Evolutionary conservation across 2,113 vertebrate genomes (phyloP), one percentile per base, ranked within the genome.

Genomic region (Daphoenositta chrysoptera): DNA sequence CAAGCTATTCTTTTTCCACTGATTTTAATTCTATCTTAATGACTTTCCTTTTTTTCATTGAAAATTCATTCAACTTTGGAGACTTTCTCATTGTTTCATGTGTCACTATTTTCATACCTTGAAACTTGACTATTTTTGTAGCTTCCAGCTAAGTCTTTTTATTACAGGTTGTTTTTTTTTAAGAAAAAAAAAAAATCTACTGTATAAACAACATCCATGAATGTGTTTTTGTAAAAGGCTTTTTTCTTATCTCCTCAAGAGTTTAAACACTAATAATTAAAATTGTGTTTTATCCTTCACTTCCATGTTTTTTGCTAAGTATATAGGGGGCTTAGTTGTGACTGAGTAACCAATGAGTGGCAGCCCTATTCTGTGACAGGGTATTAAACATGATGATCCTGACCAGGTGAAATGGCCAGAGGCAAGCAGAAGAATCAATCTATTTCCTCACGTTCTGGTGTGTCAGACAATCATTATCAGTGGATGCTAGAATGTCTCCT

Each of bases 21-120:
- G 96, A 85, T 94, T 97, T 96, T 83, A 97, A 95, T 92, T 97
- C 94, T 83, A 84, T 69, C 65, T 80, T 97, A 97, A 97, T 93
- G 45, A 96, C 66, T 91, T 91, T 11, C 72, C n/a, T 69, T 94
- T 90, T 47, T 87, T 68, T 72, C 20, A 87, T 91, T 79, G 50
- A 75, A 77, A 91, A 69, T 96, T 89, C 83, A 53, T 95, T 96
- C 61, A 90, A 39, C 35, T 92, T 66, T 21, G 19, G 69, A 56
- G 54, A 39, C 30, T 75, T 90, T 57, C 40, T 73, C 64, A 37
- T 50, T 87, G 51, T 93, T 94, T 82, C 51, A 28, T 50, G 10
- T 69, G 37, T 58, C 47, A 63, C 51, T 86, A 22, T 73, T 83
- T 69, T 42, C 27, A 58, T 89, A 70, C 58, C 47, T 75, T 92